Base-by-base conservation (phyloP, 92 coral and sea anemone species). In the Zoanthus gigantus region DNA sequence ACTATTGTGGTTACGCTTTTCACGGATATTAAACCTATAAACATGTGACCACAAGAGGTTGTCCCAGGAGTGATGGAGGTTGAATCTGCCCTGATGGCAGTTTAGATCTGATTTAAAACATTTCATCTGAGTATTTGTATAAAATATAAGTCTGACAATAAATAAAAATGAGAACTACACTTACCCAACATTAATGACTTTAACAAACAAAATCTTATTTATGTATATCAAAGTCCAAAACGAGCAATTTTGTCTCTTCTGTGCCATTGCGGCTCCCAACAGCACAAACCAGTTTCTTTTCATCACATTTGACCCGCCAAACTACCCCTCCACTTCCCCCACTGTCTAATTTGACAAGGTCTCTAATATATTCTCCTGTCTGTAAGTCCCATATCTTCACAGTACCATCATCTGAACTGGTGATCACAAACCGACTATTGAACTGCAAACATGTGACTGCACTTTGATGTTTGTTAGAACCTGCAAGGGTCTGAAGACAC, bases 241-340 rank as follows among this genome's bases (percentile, higher is more conserved):
- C 99, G 17, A 97, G 93, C 37, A 97, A 91, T 87, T 97, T 97
- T 42, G 99, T 97, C 90, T 97, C 99, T 81, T 97, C 99, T 5
- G 99, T 97, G 23, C 99, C 99, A 94, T 97, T 97, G 60, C 99
- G 96, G 74, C 99, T 97, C 13, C 99, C 99, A 0, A 97, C 99
- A 31, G 99, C 99, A 86, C 99, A 97, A 16, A 97, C 99, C 73
- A 97, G 86, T 71, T 95, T 97, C 94, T 96, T 97, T 73, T 97
- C 99, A 44, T 97, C 98, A 87, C 99, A 97, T 82, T 91, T 96
- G 0, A 97, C 99, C 84, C 99, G 74, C 99, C 99, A 97, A 28
- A 97, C 99, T 0, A 97, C 99, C 30, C 99, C 99, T 37, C 99
- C 99, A 86, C 99, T 97, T 18, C 99, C 99, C 7, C 99, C 99